phyloP scores from a whole-genome alignment of 2,888 invertebrate genomes.

The Trissolcus brochymenae region DNA sequence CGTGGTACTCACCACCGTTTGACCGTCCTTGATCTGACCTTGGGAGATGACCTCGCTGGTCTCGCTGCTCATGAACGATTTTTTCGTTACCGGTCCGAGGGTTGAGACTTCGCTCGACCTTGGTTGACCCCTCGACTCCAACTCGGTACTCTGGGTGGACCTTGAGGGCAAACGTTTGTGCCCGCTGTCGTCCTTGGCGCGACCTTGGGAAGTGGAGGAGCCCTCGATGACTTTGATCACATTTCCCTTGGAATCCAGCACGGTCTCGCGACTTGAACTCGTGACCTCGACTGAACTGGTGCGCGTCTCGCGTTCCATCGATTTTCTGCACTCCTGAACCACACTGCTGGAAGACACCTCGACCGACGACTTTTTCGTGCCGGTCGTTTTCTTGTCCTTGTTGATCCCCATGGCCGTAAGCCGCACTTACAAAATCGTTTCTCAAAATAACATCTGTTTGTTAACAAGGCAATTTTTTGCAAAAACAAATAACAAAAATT shows the following conservation, averaged over 20 bases:
- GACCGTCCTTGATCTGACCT: slow-evolving; percentile 63
- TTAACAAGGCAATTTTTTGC: too few species aligned
- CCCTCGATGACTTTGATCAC: slow-evolving; percentile 67
- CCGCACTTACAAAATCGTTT: neutral
- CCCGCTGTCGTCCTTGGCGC: slow-evolving; percentile 30
- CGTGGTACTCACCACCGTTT: slow-evolving; percentile 62
- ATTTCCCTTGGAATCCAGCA: slow-evolving; percentile 71
- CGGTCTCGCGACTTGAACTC: slow-evolving; percentile 67
- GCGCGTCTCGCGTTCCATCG: slow-evolving; percentile 63
- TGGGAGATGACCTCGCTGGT: slow-evolving; percentile 63
- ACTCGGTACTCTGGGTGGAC: slow-evolving; percentile 3
- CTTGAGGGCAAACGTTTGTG: slow-evolving; percentile 4
- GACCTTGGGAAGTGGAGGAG: slow-evolving; percentile 56
- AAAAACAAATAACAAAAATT: too few species aligned
- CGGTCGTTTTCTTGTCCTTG: slow-evolving; percentile 37
- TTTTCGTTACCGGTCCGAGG: slow-evolving; percentile 34
- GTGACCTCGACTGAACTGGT: slow-evolving; percentile 67
- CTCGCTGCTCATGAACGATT: slow-evolving; percentile 60
- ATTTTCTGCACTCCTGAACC: slow-evolving; percentile 66
- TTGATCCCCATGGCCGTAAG: slow-evolving; percentile 43
- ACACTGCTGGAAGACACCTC: slow-evolving; percentile 65
- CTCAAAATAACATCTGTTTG: neutral
- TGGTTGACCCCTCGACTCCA: neutral
- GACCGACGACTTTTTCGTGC: slow-evolving; percentile 50
- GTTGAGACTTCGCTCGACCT: slow-evolving; percentile 13